These are phyloP conservation scores for Porphyrio hochstetteri DNA, from an alignment of 2,113 vertebrate species.

Conservation along the genomic window DNA sequence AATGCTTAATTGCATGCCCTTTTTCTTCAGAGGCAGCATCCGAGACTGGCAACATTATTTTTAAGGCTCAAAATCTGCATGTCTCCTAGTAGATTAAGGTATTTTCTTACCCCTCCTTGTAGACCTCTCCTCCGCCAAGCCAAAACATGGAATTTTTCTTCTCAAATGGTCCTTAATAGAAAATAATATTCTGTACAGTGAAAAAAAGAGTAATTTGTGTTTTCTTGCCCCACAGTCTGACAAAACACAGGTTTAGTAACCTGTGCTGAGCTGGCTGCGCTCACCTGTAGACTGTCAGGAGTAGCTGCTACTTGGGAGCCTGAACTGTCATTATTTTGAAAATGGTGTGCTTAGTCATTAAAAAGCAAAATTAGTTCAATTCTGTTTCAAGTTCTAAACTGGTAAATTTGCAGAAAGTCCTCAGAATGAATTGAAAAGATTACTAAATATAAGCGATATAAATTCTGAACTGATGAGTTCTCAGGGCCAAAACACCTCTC, in stretches of 20 bases:
- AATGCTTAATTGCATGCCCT: not conserved
- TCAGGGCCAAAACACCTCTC: not conserved
- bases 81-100: not conserved
- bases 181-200: not conserved
- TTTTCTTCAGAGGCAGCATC: not conserved
- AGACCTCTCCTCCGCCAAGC: not conserved
- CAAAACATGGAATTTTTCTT: not conserved
- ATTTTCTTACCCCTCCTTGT: not conserved
- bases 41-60: not conserved
- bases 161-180: not conserved
- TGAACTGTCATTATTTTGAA: slow-evolving; percentile 1
- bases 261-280: not conserved
- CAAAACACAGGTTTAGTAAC: not conserved
- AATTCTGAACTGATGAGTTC: not conserved
- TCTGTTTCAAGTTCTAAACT: not conserved
- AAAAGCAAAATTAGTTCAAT: not conserved
- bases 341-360: not conserved
- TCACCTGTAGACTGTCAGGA: not conserved
- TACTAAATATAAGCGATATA: not conserved
- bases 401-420: not conserved
- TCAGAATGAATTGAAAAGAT: not conserved
- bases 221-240: not conserved
- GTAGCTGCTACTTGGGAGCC: not conserved
- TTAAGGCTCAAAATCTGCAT: not conserved
- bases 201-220: not conserved